phyloP scores from a whole-genome alignment of 2,113 vertebrate species.

The Myodes glareolus region DNA sequence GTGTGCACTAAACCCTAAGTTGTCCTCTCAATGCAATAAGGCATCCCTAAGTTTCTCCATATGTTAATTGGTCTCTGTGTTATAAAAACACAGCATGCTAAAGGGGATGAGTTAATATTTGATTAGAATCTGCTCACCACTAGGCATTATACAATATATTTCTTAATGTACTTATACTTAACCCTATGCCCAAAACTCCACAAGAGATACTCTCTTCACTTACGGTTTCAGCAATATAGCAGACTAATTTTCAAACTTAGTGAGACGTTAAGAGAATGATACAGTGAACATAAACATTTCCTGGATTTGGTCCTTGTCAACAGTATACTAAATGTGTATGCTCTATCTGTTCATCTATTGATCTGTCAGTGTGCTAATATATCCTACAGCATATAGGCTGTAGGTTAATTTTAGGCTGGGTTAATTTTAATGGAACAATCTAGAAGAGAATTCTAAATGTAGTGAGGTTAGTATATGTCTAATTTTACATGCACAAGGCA shows the following conservation, averaged over 20 bases:
- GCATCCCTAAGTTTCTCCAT: slow-evolving; percentile 25
- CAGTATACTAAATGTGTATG: not conserved
- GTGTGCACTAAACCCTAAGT: slow-evolving; percentile 60
- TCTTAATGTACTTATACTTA: not conserved
- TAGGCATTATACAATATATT: not conserved
- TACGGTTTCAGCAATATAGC: slow-evolving; percentile 31
- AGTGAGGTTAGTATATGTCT: not conserved
- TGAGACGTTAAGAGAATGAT: not conserved
- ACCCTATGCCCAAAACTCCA: not conserved
- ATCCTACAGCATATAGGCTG: not conserved
- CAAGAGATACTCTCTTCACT: slow-evolving; percentile 1
- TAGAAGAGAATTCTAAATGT: not conserved
- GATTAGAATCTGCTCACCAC: not conserved
- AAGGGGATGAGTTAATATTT: slow-evolving; percentile 38
- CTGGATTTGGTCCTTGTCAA: not conserved
- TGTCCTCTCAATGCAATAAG: slow-evolving; percentile 51
- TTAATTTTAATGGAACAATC: not conserved
- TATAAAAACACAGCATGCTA: slow-evolving; percentile 19
- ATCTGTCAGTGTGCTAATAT: not conserved
- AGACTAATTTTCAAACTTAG: not conserved
- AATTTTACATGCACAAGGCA: not conserved
- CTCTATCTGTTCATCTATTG: not conserved
- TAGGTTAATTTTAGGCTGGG: not conserved
- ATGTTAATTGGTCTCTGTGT: slow-evolving; percentile 49
- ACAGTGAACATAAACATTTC: not conserved